Evolutionary conservation across 1,140 invertebrate species (phyloP), one percentile per base, ranked within the genome.

Genomic region (Parapsyche elsis): DNA sequence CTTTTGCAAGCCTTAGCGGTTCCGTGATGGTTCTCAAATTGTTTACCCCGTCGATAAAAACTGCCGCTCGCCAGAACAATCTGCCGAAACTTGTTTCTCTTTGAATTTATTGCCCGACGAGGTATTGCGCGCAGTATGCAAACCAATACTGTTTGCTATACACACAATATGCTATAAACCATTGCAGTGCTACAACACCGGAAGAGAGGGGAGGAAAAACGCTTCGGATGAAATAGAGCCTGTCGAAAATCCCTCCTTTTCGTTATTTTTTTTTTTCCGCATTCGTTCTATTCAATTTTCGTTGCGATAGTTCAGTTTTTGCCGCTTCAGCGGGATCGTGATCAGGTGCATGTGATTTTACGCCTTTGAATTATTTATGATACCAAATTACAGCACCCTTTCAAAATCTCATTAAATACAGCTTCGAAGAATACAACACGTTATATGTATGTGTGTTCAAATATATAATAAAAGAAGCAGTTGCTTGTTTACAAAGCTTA

Each of bases 81-180:
- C 71, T 59, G 67, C 26, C 77, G 67, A 79, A 79, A 79, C 24
- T 79, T 73, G 78, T 79, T 79, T 79, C 78, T 57, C 44, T 79
- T 79, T 79, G 49, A 73, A 79, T 79, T 79, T 79, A 79, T 79
- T 74, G 57, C 78, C 30, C 26, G 10, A 26, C 71, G 53, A 71
- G 61, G 59, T 71, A 53, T 79, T 70, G 67, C 23, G 12, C 24
- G 26, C 53, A n/a, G 57, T 30, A 67, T 71, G 73, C 61, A 38
- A 70, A 67, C 61, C 67, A 64, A 75, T 57, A 75, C 73, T 57
- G 46, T 57, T 75, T 75, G 16, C 75, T 19, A 49, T 77, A 77
- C 46, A 67, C 45, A 79, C 67, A 79, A 70, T 71, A 49, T 71
- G 16, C 71, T 19, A 79, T 71, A 79, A 79, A 74, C 14, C 64